Evolutionary conservation across 2,797 vertebrate genomes (phyloP).

Genomic region (Lateolabrax maculatus): DNA sequence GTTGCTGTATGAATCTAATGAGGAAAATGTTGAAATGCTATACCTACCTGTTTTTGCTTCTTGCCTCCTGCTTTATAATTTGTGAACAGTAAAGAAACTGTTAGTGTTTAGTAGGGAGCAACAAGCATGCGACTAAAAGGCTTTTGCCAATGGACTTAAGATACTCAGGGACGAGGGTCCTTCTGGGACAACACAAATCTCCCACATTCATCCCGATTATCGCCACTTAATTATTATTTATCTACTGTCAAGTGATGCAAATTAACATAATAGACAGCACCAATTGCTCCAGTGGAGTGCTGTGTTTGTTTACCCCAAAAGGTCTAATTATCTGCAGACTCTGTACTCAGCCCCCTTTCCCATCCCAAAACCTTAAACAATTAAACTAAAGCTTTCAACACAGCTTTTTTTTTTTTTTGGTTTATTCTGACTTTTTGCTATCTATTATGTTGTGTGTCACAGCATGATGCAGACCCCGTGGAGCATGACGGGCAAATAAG

Average conservation of each 20-base stretch:
- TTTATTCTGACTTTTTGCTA: slow-evolving; percentile 52
- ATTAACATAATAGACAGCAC: slow-evolving; percentile 65
- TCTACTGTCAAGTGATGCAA: slow-evolving; percentile 56
- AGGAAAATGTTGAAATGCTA: slow-evolving; percentile 33
- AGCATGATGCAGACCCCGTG: slow-evolving; percentile 37
- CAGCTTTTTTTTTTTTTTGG: slow-evolving; percentile 43
- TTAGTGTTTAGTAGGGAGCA: slow-evolving; percentile 2
- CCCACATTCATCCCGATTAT: slow-evolving; percentile 52
- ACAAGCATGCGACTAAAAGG: slow-evolving; percentile 26
- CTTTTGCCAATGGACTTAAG: slow-evolving; percentile 34
- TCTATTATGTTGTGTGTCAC: slow-evolving; percentile 34
- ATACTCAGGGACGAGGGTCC: slow-evolving; percentile 47
- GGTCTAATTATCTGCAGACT: slow-evolving; percentile 76
- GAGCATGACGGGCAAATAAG: slow-evolving; percentile 52
- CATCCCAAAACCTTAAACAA: slow-evolving; percentile 47
- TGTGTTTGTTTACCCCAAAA: slow-evolving; percentile 77
- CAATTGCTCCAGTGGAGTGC: slow-evolving; percentile 56
- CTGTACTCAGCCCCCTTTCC: slow-evolving; percentile 14
- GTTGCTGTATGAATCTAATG: slow-evolving; percentile 36
- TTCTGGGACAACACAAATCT: slow-evolving; percentile 40
- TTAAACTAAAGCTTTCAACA: slow-evolving; percentile 48
- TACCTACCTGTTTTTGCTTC: slow-evolving; percentile 1
- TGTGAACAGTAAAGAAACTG: neutral
- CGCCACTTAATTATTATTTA: slow-evolving; percentile 73
- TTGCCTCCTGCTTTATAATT: neutral